phyloP scores from a whole-genome alignment of 2,113 vertebrate species.

The Ginglymostoma cirratum region DNA sequence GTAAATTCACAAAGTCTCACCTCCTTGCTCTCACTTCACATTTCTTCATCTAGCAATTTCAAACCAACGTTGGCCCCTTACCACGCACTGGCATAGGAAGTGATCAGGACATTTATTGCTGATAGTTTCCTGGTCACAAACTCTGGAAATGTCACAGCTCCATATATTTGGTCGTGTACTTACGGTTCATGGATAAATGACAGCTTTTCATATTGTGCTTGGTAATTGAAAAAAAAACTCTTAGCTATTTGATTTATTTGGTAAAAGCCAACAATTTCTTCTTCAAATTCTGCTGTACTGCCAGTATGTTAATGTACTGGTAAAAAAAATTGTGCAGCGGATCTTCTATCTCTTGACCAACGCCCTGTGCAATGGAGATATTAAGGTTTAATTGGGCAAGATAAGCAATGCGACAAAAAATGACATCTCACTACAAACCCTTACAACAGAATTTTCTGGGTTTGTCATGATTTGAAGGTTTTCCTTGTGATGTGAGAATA shows the following conservation, averaged over 20 bases:
- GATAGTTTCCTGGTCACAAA: neutral
- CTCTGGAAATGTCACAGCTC: neutral
- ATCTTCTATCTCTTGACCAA: neutral
- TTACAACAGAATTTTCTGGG: neutral
- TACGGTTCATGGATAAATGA: neutral
- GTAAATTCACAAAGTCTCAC: conserved; percentile 29
- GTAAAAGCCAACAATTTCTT: neutral
- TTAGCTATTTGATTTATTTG: neutral
- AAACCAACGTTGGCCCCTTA: neutral
- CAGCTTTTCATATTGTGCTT: neutral
- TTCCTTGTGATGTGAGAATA: neutral
- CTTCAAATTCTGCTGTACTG: neutral
- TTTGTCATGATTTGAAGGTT: neutral
- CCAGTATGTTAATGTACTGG: neutral
- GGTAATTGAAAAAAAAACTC: neutral
- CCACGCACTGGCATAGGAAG: neutral
- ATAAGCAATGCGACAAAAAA: neutral
- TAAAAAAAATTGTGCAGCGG: neutral
- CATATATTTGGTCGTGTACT: neutral
- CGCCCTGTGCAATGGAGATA: neutral
- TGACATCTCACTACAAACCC: neutral
- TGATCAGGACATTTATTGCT: conserved; percentile 6
- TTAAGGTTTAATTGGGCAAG: neutral
- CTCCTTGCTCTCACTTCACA: neutral
- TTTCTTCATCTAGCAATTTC: neutral